These are phyloP conservation scores for Actinia tenebrosa DNA, from an alignment of 64 coral and sea anemone species.

Conservation along the genomic window DNA sequence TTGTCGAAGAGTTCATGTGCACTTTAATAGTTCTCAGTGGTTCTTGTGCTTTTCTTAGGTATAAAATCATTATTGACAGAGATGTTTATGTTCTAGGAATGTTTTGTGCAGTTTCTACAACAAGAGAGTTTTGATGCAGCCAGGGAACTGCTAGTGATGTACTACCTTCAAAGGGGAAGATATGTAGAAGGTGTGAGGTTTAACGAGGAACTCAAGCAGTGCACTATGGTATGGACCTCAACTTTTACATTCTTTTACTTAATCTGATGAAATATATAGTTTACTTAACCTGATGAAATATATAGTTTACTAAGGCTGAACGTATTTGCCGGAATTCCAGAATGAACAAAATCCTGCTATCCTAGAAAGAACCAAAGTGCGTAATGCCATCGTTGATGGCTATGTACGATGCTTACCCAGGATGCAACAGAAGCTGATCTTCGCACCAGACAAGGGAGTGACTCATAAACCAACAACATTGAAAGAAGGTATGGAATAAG, in stretches of 20 bases:
- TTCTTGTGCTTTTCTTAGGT: too few relatives aligned
- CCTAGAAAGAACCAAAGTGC: slow-evolving; percentile 69
- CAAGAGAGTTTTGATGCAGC: slow-evolving; percentile 54
- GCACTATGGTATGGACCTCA: slow-evolving; percentile 26
- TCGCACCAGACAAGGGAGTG: slow-evolving; percentile 49
- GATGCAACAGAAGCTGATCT: slow-evolving; percentile 72
- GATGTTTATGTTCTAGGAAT: slow-evolving; percentile 34
- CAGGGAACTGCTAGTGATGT: slow-evolving; percentile 87
- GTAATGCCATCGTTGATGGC: slow-evolving; percentile 86
- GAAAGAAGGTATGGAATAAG: slow-evolving; percentile 33
- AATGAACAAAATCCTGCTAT: slow-evolving; percentile 9
- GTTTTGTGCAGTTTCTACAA: slow-evolving; percentile 63
- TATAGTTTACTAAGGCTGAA: too few relatives aligned
- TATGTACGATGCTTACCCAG: slow-evolving; percentile 78
- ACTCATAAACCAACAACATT: slow-evolving; percentile 25
- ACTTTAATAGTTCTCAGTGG: too few relatives aligned
- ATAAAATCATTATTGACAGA: neutral
- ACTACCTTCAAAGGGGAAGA: slow-evolving; percentile 74
- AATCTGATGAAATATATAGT: too few relatives aligned
- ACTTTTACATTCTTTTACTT: too few relatives aligned
- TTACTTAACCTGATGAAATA: too few relatives aligned
- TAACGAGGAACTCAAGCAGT: slow-evolving; percentile 71
- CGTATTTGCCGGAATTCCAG: neutral
- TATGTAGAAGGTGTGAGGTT: slow-evolving; percentile 87
- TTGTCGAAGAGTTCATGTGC: too few relatives aligned